These are phyloP conservation scores for Charadrius vociferus DNA, from an alignment of 2,113 vertebrate species.

Conservation along the genomic window DNA sequence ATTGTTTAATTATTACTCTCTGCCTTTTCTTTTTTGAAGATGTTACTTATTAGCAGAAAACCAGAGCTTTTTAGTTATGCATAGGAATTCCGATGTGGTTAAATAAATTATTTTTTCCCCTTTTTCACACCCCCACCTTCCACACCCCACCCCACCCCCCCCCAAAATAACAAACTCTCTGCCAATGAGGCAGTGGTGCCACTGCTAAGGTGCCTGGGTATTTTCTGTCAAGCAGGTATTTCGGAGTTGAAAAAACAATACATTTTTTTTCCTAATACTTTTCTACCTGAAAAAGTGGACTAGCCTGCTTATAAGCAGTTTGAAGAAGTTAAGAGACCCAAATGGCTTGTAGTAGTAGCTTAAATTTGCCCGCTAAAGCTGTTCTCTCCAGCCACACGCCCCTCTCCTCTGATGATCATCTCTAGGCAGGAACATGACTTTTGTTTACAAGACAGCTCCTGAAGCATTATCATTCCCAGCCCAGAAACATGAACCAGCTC, in stretches of 20 bases:
- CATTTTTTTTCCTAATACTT: background rate
- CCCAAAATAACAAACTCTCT: background rate
- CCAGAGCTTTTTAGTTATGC: accelerated
- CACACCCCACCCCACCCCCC: no score
- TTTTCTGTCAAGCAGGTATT: background rate
- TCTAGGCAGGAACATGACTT: accelerated
- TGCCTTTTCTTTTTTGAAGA: background rate
- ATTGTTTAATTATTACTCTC: background rate
- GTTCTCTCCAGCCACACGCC: accelerated
- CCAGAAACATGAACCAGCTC: background rate
- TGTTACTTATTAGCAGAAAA: background rate
- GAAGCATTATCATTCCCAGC: background rate
- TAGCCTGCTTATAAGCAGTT: background rate
- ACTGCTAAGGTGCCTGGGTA: background rate
- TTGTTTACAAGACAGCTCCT: accelerated
- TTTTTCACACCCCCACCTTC: background rate
- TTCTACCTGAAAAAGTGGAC: background rate
- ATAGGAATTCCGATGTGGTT: no score
- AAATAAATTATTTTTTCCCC: background rate
- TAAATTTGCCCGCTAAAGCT: background rate
- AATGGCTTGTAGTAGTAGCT: background rate
- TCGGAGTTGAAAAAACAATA: background rate
- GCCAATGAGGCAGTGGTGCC: accelerated
- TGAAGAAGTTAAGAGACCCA: background rate
- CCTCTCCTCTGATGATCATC: background rate